A percentile compares a stretch with the other conserved stretches of the same genome.
Evolutionary conservation across 2,888 invertebrate species (phyloP).

Genomic region (Hypselothyrea guttata): DNA sequence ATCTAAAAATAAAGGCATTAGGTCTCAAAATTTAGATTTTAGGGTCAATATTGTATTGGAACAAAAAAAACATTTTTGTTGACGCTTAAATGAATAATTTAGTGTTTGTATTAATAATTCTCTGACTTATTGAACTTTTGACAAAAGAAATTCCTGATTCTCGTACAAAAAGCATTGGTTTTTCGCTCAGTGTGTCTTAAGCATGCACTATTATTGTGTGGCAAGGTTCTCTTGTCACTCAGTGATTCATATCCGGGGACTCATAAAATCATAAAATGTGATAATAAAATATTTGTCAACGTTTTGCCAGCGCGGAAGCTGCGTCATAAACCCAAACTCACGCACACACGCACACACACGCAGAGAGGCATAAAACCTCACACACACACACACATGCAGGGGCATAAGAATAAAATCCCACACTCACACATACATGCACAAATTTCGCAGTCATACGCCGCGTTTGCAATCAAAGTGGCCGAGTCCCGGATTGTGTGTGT

Average conservation of each 20-base stretch:
- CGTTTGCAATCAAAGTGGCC: conserved; percentile 75
- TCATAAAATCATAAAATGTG: conserved; percentile 77
- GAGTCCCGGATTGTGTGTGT: conserved; percentile 75
- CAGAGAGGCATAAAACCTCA: not conserved
- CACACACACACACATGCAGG: not conserved
- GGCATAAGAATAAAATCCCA: not conserved
- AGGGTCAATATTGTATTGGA: too few species aligned
- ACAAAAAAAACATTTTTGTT: too few species aligned
- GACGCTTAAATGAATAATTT: too few species aligned
- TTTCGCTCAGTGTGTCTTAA: conserved; percentile 11
- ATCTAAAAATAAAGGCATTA: too few species aligned
- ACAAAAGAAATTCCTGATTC: too few species aligned
- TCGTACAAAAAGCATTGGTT: too few species aligned
- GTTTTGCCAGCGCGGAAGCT: conserved; percentile 59
- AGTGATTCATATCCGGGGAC: conserved; percentile 78
- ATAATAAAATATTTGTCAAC: conserved; percentile 78
- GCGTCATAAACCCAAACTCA: conserved; percentile 32
- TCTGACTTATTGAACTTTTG: too few species aligned
- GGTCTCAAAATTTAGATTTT: too few species aligned
- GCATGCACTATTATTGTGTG: conserved; percentile 46
- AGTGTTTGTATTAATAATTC: too few species aligned
- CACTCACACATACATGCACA: conserved; percentile 1
- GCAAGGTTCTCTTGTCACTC: conserved; percentile 56
- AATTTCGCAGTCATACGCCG: conserved; percentile 49
- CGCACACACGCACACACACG: conserved; percentile 4